Evolutionary conservation across 2,113 vertebrate genomes (phyloP), one percentile per base, ranked within the genome.

Genomic region (Hemiprocne comata): DNA sequence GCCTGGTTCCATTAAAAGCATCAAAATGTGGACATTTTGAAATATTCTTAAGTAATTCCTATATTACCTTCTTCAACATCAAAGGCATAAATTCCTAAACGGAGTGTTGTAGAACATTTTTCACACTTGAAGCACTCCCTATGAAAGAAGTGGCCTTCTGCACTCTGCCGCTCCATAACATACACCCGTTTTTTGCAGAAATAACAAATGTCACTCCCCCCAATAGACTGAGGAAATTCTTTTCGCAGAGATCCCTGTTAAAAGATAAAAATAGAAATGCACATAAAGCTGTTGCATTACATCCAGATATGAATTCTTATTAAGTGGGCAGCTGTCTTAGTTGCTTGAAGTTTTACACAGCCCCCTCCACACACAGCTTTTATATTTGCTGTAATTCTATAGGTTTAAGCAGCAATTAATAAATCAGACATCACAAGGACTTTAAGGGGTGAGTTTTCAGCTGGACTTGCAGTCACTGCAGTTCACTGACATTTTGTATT

Each of bases 81-180:
- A 55, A 99, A 99, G 78, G 98, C 98, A 3, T 99, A 99, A 34
- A 98, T 98, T 33, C 99, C 99, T 94, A 99, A 97, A 31, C 98
- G 98, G 91, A 99, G 97, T 8, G 98, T 97, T 31, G 98, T 98
- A 57, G 97, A 97, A 36, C 99, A 99, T 89, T 98, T 86, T 10
- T 98, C 98, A 89, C 99, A 99, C 97, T 98, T 99, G 95, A 99
- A 99, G 87, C 99, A 99, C 89, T 99, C 99, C 23, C 99, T 98
- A 90, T 99, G 99, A 97, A 99, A 99, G 97, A 98, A 99, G 82
- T 99, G 98, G 6, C 99, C 99, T 91, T 99, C 99, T 0, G 99
- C 98, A 13, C 99, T 98, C 92, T 99, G 98, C 53, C 99, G 95
- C 97, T 99, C 99, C 98, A 99, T 99, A 89, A 99, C 98, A 2